Conservation (phyloP, 2,113 vertebrate genomes). For the Vicugna pacos region DNA sequence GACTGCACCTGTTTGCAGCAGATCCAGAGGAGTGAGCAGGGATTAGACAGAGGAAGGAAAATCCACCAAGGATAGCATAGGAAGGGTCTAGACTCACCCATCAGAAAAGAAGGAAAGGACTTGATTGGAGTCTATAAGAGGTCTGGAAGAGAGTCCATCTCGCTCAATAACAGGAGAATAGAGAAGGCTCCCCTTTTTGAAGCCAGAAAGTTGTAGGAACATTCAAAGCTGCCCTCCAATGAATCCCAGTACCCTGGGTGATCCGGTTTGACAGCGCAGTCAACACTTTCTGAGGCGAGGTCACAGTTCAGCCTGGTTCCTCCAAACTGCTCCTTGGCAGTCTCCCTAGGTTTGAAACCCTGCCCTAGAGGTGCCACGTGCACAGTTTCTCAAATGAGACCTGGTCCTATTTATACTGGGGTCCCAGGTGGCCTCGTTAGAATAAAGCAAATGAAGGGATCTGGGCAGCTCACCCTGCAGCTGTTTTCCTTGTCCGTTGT, state of each 20-base stretch:
- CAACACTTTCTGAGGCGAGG: neutral
- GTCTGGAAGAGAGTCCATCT: neutral
- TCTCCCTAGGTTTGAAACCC: neutral
- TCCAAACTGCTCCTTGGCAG: neutral
- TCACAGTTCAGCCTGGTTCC: neutral
- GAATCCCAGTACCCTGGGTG: neutral
- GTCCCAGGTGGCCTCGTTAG: constrained; percentile 56
- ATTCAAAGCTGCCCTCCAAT: neutral
- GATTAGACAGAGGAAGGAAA: neutral
- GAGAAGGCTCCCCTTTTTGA: neutral
- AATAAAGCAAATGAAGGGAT: neutral
- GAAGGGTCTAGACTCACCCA: neutral
- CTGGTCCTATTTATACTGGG: neutral
- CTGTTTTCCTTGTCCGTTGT: constrained; percentile 45
- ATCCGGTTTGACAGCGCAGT: neutral
- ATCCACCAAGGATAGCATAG: neutral
- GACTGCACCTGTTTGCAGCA: neutral
- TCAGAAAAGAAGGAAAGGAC: neutral
- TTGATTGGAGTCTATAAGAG: neutral
- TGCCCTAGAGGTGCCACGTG: neutral
- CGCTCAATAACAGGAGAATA: neutral
- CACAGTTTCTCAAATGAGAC: neutral
- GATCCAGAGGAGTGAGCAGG: neutral
- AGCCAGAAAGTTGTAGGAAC: neutral
- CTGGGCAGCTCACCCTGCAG: neutral